Base-by-base conservation (phyloP, 1,140 invertebrate species). In the Periplaneta americana region DNA sequence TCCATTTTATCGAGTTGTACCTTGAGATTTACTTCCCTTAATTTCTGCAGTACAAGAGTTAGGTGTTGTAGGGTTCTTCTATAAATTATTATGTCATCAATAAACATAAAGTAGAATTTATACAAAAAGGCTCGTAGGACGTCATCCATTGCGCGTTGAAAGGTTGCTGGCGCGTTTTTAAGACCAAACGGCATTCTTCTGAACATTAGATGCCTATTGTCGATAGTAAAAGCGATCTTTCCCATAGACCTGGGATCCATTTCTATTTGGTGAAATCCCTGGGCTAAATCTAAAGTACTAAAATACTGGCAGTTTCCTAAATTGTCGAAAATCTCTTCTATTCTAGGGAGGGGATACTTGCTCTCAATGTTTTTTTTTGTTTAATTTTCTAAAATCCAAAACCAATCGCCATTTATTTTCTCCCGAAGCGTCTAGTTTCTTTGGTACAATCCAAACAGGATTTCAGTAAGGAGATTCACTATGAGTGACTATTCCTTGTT, bases 291-390 rank as follows among this genome's bases (percentile, higher is more conserved):
- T 1, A 92, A 81, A 1, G 87, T 87, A 9, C 86, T 85, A 83
- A 91, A 92, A 83, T 88, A 90, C 74, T 85, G 86, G 36, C 85
- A 85, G 28, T 87, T 87, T 5, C 87, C 87, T 28, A 92, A 79
- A 35, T 86, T 85, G 83, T 91, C 88, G 75, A 89, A 80, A 34
- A 88, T 88, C 32, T 91, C 89, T 8, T 87, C 85, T 17, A 92
- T 91, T 18, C 87, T 83, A 34, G n/a, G n/a, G n/a, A n/a, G n/a
- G n/a, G n/a, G n/a, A n/a, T n/a, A n/a, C n/a, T n/a, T n/a, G n/a
- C n/a, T n/a, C n/a, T n/a, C n/a, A n/a, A n/a, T n/a, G n/a, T 57
- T n/a, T n/a, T n/a, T n/a, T n/a, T n/a, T n/a, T n/a, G n/a, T n/a
- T n/a, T n/a, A n/a, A n/a, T n/a, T n/a, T n/a, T n/a, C n/a, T n/a